These are phyloP conservation scores for Xiphophorus birchmanni DNA, from an alignment of 2,797 vertebrate genomes.

Conservation along the genomic window DNA sequence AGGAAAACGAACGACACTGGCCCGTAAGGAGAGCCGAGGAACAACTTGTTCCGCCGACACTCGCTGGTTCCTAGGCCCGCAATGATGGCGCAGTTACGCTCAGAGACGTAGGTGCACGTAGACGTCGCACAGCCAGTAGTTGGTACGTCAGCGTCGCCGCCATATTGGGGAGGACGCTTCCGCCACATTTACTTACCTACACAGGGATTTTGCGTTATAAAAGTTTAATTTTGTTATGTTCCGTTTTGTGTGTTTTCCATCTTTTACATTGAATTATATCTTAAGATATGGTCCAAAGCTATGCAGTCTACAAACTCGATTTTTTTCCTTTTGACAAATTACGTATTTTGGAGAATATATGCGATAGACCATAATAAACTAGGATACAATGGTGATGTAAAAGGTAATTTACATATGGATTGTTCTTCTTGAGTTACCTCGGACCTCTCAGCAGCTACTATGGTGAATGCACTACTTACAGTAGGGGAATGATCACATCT, in stretches of 20 bases:
- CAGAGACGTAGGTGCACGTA: neutral
- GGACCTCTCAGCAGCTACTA: neutral
- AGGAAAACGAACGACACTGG: neutral
- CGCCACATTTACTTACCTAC: neutral
- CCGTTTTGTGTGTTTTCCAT: neutral
- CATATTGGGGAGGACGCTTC: neutral
- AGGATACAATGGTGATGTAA: neutral
- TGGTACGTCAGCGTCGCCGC: neutral
- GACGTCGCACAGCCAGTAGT: neutral
- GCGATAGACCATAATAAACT: neutral
- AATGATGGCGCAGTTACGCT: slow-evolving; percentile 59
- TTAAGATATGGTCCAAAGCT: neutral
- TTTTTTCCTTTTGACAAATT: neutral
- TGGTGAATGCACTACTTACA: neutral
- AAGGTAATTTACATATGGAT: neutral
- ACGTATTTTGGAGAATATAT: neutral
- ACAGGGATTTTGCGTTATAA: neutral
- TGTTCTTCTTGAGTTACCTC: neutral
- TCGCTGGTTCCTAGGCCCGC: slow-evolving; percentile 25
- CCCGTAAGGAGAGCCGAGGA: neutral
- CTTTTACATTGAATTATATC: neutral
- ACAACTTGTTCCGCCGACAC: neutral
- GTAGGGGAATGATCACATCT: neutral
- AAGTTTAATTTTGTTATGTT: neutral
- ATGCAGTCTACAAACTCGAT: neutral